phyloP scores from a whole-genome alignment of 2,797 vertebrate species.

The Gambusia yucatana region DNA sequence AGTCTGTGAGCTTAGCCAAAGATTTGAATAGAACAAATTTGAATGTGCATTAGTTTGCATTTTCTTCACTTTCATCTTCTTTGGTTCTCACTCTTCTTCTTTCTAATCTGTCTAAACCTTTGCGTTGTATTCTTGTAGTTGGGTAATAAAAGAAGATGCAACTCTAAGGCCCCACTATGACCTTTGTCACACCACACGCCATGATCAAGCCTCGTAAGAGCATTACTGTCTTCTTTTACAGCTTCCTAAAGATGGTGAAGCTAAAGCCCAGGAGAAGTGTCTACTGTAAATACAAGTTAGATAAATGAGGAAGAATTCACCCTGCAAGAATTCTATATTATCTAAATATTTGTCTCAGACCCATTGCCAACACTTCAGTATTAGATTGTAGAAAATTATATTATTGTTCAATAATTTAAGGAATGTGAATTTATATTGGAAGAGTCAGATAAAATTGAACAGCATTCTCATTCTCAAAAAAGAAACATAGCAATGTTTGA shows the following conservation, averaged over 20 bases:
- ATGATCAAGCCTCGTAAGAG: conserved; percentile 64
- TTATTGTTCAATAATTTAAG: not conserved
- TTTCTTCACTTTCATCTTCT: conserved; percentile 16
- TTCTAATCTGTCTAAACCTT: conserved; percentile 11
- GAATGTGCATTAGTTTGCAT: conserved; percentile 63
- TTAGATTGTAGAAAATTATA: not conserved
- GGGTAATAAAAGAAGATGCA: conserved; percentile 26
- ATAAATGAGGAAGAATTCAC: conserved; percentile 12
- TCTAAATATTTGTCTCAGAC: not conserved
- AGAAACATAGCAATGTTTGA: not conserved
- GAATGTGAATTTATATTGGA: not conserved
- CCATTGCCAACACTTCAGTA: not conserved
- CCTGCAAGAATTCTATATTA: not conserved
- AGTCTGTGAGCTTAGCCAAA: conserved; percentile 6
- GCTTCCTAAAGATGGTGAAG: conserved; percentile 25
- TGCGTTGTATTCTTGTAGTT: conserved; percentile 26
- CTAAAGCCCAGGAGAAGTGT: conserved; percentile 28
- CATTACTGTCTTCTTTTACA: conserved; percentile 54
- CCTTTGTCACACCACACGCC: conserved; percentile 54
- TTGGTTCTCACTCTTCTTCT: conserved; percentile 15
- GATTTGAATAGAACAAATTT: conserved; percentile 71
- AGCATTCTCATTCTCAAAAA: not conserved
- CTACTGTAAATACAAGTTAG: conserved; percentile 21
- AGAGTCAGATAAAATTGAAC: not conserved
- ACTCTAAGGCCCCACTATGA: conserved; percentile 37